A percentile compares a stretch with the other conserved stretches of the same genome.
Evolutionary conservation across 2,888 invertebrate genomes (phyloP).

Genomic region (Byasa hedistus): DNA sequence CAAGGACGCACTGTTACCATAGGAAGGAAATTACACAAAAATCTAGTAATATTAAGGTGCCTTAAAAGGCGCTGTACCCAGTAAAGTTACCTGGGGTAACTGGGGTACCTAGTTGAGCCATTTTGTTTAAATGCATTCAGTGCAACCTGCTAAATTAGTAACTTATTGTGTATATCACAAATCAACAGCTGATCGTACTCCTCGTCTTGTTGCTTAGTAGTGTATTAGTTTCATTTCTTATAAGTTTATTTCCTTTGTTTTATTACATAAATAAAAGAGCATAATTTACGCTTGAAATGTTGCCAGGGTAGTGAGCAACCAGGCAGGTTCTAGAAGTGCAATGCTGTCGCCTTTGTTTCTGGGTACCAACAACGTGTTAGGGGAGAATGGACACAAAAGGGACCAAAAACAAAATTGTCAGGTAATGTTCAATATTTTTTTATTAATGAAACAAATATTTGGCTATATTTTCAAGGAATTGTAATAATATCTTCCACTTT

Average conservation of each 20-base stretch:
- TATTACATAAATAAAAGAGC: too few relatives aligned
- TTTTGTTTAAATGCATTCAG: too few relatives aligned
- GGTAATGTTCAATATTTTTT: slow-evolving; percentile 24
- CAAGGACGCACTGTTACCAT: not conserved
- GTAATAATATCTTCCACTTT: not conserved
- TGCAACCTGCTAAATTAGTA: too few relatives aligned
- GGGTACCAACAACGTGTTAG: slow-evolving; percentile 36
- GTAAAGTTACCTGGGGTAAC: too few relatives aligned
- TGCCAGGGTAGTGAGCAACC: slow-evolving; percentile 41
- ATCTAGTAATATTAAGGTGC: not conserved
- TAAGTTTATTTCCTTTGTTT: too few relatives aligned
- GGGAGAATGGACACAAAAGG: slow-evolving; percentile 7
- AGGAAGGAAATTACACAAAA: not conserved
- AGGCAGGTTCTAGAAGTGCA: slow-evolving; percentile 51
- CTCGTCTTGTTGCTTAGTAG: too few relatives aligned
- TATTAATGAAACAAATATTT: not conserved
- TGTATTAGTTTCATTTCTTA: too few relatives aligned
- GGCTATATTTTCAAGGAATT: too few relatives aligned
- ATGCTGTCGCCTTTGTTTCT: slow-evolving; percentile 59
- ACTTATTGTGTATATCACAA: too few relatives aligned
- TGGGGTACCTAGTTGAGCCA: too few relatives aligned
- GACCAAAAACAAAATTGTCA: slow-evolving; percentile 22
- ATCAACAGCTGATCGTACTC: too few relatives aligned
- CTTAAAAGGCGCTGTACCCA: too few relatives aligned
- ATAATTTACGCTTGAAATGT: slow-evolving; percentile 9